A percentile compares a stretch with the other conserved stretches of the same genome.
Conservation (phyloP, 2,797 vertebrate species). For the Neopelma chrysocephalum region DNA sequence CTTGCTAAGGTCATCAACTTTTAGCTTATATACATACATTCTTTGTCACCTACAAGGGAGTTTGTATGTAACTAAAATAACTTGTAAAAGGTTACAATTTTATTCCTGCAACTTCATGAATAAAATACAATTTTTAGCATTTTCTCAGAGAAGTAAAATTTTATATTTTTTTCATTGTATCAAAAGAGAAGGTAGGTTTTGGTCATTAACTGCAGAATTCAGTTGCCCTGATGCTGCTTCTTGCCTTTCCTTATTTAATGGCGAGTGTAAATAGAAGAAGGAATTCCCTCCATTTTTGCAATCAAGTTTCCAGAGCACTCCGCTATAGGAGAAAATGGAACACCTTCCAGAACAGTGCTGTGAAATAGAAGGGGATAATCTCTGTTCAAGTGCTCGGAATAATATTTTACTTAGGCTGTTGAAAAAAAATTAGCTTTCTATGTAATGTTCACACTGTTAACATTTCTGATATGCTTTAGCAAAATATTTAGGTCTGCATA, state of each 20-base stretch:
- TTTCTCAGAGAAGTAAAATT: conserved; percentile 44
- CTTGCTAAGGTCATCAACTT: conserved; percentile 31
- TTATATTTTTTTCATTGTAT: background rate
- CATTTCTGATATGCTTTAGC: background rate
- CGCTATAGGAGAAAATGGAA: conserved; percentile 48
- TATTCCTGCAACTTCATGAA: conserved; percentile 37
- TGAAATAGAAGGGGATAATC: conserved; percentile 61
- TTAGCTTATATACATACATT: background rate
- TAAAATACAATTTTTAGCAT: conserved; percentile 14
- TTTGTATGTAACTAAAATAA: conserved; percentile 46
- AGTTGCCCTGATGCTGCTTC: conserved; percentile 29
- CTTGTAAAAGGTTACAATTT: conserved; percentile 39
- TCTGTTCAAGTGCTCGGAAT: conserved; percentile 57
- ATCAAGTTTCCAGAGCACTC: conserved; percentile 48
- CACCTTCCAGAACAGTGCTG: conserved; percentile 46
- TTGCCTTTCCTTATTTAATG: background rate
- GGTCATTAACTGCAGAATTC: background rate
- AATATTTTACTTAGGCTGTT: background rate
- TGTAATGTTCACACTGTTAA: conserved; percentile 24
- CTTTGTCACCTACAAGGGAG: conserved; percentile 12
- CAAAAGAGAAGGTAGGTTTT: background rate
- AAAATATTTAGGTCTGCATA: background rate
- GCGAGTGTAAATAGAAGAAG: conserved; percentile 24
- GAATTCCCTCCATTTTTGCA: conserved; percentile 43
- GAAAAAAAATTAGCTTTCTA: background rate